Evolutionary conservation across 2,113 vertebrate genomes (phyloP), one percentile per base, ranked within the genome.

Genomic region (Pavo muticus): DNA sequence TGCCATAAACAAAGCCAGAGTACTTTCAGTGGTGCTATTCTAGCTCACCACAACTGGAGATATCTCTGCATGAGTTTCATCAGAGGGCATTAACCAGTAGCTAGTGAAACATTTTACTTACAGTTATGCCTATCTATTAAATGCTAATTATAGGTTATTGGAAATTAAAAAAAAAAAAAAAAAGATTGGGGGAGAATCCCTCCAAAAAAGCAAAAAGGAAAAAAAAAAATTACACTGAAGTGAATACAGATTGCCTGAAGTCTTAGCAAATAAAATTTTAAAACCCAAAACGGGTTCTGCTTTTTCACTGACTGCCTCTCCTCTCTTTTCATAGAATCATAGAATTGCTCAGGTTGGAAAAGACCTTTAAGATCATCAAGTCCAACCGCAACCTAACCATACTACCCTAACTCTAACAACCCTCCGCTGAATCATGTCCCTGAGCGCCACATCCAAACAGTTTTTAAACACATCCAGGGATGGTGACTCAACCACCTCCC

Each of bases 21-120:
- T 54, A 81, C 86, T 95, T 95, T 67, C 85, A 88, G 44, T 25
- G 54, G 52, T 80, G 88, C 30, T 78, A 71, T 48, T 78, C 23
- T 37, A 90, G 3, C 40, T 54, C 35, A 29, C 17, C 59, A 86
- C 37, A 95, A 67, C 61, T 72, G 45, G 57, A 90, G 63, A 90
- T 25, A 45, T 60, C 44, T 72, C 54, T 82, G 45, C 17, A 25
- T 16, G 19, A 18, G 65, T 76, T 87, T 93, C 42, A 54, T 72
- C 40, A 75, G 44, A 17, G 75, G 10, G 24, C 48, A 88, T 61
- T 92, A 93, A 65, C 57, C 69, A 91, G n/a, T 57, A 69, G 23
- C 52, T 87, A 35, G 32, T 75, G 69, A 88, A 94, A 71, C 40
- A 86, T 71, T 75, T 37, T 88, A 61, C 48, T 76, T 91, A 40